Conservation (phyloP, 2,797 vertebrate species). For the Malacoctenus gilli region DNA sequence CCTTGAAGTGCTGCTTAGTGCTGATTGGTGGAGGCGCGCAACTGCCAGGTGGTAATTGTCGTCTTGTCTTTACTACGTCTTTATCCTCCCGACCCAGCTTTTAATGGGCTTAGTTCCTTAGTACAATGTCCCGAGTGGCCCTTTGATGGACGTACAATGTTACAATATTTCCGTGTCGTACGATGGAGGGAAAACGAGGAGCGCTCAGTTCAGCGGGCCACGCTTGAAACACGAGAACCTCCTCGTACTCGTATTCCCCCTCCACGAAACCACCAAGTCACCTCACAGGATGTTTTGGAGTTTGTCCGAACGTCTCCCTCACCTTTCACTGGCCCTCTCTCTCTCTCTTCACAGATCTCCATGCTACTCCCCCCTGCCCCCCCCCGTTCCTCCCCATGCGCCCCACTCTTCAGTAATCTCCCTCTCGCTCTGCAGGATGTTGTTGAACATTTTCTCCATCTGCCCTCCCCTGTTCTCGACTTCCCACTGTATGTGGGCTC, state of each 20-base stretch:
- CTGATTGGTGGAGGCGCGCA: too few relatives aligned
- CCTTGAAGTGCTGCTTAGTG: too few relatives aligned
- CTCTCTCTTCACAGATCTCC: background rate
- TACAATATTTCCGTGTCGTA: background rate
- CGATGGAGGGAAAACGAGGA: background rate
- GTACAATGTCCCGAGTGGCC: background rate
- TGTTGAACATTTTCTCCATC: conserved; percentile 64
- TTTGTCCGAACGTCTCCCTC: conserved; percentile 1
- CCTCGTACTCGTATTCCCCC: background rate
- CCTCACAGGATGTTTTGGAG: conserved; percentile 17
- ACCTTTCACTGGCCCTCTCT: background rate
- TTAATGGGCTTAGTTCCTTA: background rate
- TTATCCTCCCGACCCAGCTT: conserved; percentile 1
- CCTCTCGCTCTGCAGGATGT: conserved; percentile 67
- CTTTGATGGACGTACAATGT: background rate
- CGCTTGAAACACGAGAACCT: conserved; percentile 2
- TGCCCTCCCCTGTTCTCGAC: conserved; percentile 51
- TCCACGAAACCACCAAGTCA: conserved; percentile 15
- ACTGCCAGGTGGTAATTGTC: too few relatives aligned
- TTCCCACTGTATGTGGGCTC: conserved; percentile 46
- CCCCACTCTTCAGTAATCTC: conserved; percentile 27
- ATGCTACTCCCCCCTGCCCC: background rate
- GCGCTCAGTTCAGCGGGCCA: too few relatives aligned
- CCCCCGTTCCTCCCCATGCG: conserved; percentile 10
- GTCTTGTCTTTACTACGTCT: conserved; percentile 7